Evolutionary conservation across 1,140 invertebrate species (phyloP), one percentile per base, ranked within the genome.

Genomic region (Kradibia gibbosae): DNA sequence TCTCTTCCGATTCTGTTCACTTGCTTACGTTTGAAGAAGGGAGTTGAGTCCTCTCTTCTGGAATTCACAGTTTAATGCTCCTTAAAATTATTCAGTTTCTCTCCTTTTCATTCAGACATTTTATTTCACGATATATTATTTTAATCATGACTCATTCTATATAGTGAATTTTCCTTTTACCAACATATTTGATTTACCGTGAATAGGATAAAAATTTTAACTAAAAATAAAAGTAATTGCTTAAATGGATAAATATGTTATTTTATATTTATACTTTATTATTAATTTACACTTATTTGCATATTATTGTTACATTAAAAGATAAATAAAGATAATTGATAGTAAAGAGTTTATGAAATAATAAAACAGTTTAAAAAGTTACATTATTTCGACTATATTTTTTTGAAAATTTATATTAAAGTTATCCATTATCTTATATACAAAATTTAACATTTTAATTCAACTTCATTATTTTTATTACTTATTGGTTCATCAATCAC

Each of bases 1-100:
- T 57, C 25, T 84, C 45, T 83, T 72, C 48, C 65, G 62, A 48
- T 78, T 22, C 57, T 79, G 13, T 55, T 70, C n/a, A 17, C 39
- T 34, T 15, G 8, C 75, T 65, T 57, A 25, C 8, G 7, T 60
- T 39, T 55, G 4, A 62, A 3, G 36, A 31, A 55, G n/a, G 20
- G 57, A 78, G 77, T 73, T 76, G 80, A 75, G 80, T 80, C 82
- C 50, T 67, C 82, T 79, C 77, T 36, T 60, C 72, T 80, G 78
- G 70, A 83, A 77, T 81, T 81, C 79, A 81, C 50, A 72, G 80
- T 81, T 81, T 76, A 81, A 77, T 70, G 80, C 45, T 76, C 80
- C 53, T 74, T 60, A 55, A 72, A 71, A 60, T 17, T 50, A 31
- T 36, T 65, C 72, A 4, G 65, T 74, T 31, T 34, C 28, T 25